Percentiles rank a stretch among this genome's conserved stretches.
phyloP scores from a whole-genome alignment of 2,113 vertebrate genomes.

The Ahaetulla prasina region DNA sequence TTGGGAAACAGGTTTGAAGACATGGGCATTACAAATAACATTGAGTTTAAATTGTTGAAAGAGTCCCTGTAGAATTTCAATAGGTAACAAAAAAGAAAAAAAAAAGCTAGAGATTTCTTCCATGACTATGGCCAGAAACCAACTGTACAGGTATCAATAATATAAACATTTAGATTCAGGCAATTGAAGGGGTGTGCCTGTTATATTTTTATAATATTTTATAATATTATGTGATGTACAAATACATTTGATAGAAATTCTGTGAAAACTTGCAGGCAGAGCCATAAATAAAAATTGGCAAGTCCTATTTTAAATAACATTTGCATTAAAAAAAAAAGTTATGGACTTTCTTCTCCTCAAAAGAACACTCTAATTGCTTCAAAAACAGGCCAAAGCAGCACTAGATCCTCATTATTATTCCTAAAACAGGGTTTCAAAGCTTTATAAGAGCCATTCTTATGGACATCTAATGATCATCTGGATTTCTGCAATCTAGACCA shows the following conservation, averaged over 20 bases:
- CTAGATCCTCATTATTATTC: neutral
- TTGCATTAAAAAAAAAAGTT: constrained; percentile 33
- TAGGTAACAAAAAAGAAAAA: constrained; percentile 1
- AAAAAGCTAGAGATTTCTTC: constrained; percentile 19
- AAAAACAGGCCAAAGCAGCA: constrained; percentile 19
- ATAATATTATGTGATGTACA: constrained; percentile 28
- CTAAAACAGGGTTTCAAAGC: neutral
- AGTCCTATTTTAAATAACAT: constrained; percentile 42
- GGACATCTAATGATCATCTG: neutral
- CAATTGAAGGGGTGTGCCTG: constrained; percentile 4
- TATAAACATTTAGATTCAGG: constrained; percentile 20
- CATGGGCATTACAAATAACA: constrained; percentile 21
- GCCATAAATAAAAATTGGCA: constrained; percentile 56
- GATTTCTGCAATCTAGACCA: neutral
- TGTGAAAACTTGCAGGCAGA: constrained; percentile 48
- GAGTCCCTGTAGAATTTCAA: constrained; percentile 14
- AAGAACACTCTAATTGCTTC: constrained; percentile 31
- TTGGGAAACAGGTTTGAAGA: neutral
- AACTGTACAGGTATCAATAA: constrained; percentile 27
- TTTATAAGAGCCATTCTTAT: neutral
- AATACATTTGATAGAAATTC: constrained; percentile 24
- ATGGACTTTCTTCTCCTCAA: constrained; percentile 39
- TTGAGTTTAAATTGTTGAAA: constrained; percentile 34
- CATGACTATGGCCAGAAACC: constrained; percentile 32
- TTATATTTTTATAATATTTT: constrained; percentile 44